Conservation (phyloP, 1,140 invertebrate genomes). For the Meloidogyne hapla region DNA sequence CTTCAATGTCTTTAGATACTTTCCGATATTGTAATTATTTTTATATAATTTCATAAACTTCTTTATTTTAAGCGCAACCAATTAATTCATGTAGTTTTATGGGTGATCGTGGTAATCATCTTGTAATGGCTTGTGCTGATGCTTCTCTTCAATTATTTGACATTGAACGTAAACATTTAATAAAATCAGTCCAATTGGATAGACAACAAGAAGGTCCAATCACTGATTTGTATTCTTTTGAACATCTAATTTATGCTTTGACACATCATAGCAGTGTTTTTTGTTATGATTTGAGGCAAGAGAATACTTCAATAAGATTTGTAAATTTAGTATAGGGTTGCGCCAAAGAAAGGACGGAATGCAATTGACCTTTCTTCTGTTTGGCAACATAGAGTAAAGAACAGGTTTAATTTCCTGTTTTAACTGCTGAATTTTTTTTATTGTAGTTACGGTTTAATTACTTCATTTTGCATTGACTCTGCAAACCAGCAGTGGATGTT, state of each 20-base stretch:
- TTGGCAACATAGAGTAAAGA: slow-evolving; percentile 35
- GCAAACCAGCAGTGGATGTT: slow-evolving; percentile 53
- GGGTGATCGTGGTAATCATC: slow-evolving; percentile 33
- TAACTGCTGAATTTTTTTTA: not conserved
- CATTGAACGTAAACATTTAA: slow-evolving; percentile 32
- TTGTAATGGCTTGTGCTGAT: slow-evolving; percentile 41
- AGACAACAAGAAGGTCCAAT: slow-evolving; percentile 36
- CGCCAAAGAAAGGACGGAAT: slow-evolving; percentile 33
- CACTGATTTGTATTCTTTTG: slow-evolving; percentile 35
- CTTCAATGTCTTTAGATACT: slow-evolving; percentile 42
- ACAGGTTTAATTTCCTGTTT: slow-evolving; percentile 19
- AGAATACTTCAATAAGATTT: not conserved
- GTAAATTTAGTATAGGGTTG: slow-evolving; percentile 10
- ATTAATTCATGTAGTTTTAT: slow-evolving; percentile 50
- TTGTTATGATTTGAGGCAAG: slow-evolving; percentile 46
- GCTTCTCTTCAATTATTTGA: slow-evolving; percentile 38
- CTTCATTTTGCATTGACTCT: slow-evolving; percentile 48
- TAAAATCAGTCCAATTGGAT: slow-evolving; percentile 43
- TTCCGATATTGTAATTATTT: slow-evolving; percentile 40
- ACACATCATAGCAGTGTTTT: slow-evolving; percentile 47
- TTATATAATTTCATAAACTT: not conserved
- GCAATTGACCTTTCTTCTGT: slow-evolving; percentile 40
- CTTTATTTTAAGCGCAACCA: slow-evolving; percentile 34
- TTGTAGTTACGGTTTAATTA: slow-evolving; percentile 44
- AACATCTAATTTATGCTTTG: slow-evolving; percentile 52